These are phyloP conservation scores for Drosophila histrio DNA, from an alignment of 2,888 invertebrate genomes.

Conservation along the genomic window DNA sequence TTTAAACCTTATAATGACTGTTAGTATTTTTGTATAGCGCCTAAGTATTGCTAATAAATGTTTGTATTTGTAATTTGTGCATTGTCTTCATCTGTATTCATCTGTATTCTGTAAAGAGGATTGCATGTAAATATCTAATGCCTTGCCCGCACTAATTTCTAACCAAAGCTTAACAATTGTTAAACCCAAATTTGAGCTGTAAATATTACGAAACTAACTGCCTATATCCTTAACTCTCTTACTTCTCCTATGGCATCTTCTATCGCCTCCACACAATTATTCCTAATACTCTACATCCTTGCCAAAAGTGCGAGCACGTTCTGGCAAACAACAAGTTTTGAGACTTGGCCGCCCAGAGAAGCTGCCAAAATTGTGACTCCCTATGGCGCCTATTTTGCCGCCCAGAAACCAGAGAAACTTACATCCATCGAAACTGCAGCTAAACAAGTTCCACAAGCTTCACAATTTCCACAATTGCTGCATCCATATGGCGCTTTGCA, in stretches of 20 bases:
- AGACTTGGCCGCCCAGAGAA: slow-evolving; percentile 74
- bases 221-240: slow-evolving; percentile 60
- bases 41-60: slow-evolving; percentile 71
- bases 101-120: slow-evolving; percentile 28
- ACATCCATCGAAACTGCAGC: neutral
- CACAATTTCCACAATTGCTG: slow-evolving; percentile 17
- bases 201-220: slow-evolving; percentile 56
- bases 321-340: slow-evolving; percentile 79
- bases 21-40: slow-evolving; percentile 62
- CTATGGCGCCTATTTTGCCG: slow-evolving; percentile 31
- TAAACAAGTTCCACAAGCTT: slow-evolving; percentile 16
- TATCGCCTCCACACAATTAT: slow-evolving; percentile 32
- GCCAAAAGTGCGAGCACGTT: slow-evolving; percentile 50
- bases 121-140: slow-evolving; percentile 29
- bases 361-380: slow-evolving; percentile 8
- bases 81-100: slow-evolving; percentile 52
- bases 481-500: slow-evolving; percentile 52
- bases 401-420: slow-evolving; percentile 35
- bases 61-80: slow-evolving; percentile 62
- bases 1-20: slow-evolving; percentile 52
- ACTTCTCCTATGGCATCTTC: slow-evolving; percentile 35
- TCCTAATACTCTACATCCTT: slow-evolving; percentile 15
- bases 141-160: slow-evolving; percentile 26
- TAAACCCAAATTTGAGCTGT: slow-evolving; percentile 26
- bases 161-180: slow-evolving; percentile 6